Evolutionary conservation across 2,797 vertebrate species (phyloP).

Genomic region (Epinephelus awoara): DNA sequence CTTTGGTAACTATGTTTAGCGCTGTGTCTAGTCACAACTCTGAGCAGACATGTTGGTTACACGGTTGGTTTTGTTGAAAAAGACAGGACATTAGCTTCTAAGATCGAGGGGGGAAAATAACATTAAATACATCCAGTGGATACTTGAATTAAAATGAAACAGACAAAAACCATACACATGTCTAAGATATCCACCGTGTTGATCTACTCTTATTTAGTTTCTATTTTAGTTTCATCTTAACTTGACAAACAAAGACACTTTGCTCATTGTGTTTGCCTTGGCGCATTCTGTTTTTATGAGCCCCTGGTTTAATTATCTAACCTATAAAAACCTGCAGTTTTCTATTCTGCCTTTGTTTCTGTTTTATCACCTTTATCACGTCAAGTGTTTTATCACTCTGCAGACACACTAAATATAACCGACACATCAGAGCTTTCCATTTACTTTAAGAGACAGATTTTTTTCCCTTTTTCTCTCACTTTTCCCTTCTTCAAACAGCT

Average conservation of each 20-base stretch:
- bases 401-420: slow-evolving; percentile 2
- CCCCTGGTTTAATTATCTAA: slow-evolving; percentile 12
- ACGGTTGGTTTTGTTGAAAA: slow-evolving; percentile 1
- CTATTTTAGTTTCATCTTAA: slow-evolving; percentile 8
- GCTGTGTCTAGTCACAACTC: slow-evolving; percentile 34
- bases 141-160: slow-evolving; percentile 8
- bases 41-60: slow-evolving; percentile 23
- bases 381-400: slow-evolving; percentile 7
- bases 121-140: slow-evolving; percentile 5
- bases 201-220: slow-evolving; percentile 5
- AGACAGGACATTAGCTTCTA: neutral
- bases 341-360: slow-evolving; percentile 5
- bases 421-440: slow-evolving; percentile 25
- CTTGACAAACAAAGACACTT: slow-evolving; percentile 19
- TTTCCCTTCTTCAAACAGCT: slow-evolving; percentile 2
- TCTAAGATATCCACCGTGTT: slow-evolving; percentile 11
- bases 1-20: slow-evolving; percentile 72
- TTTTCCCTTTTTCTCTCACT: neutral
- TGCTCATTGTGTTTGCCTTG: slow-evolving; percentile 31
- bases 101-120: neutral
- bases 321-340: slow-evolving; percentile 25
- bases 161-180: neutral
- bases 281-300: slow-evolving; percentile 41
- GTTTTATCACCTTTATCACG: slow-evolving; percentile 1
- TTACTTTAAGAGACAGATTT: neutral